Conservation (phyloP, 1,140 invertebrate genomes). For the Sitodiplosis mosellana region DNA sequence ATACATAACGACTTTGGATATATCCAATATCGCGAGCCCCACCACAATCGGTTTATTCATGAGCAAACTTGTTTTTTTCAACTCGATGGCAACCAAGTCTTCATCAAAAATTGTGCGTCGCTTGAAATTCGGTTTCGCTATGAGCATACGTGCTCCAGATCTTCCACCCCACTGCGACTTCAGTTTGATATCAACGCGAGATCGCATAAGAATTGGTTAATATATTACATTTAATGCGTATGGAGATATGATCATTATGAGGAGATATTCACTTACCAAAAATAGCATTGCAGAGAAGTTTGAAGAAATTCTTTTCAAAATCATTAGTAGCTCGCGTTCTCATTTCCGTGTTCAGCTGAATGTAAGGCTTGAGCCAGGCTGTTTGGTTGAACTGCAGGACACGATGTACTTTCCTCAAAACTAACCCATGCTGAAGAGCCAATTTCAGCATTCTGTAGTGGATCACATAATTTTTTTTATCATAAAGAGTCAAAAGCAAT, state of each 20-base stretch:
- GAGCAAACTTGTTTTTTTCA: conserved; percentile 14
- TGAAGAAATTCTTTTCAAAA: conserved; percentile 33
- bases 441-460: conserved; percentile 31
- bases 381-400: conserved; percentile 31
- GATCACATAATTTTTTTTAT: conserved; percentile 27
- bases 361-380: conserved; percentile 27
- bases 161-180: conserved; percentile 16
- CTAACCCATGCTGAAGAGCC: conserved; percentile 26
- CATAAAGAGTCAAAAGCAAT: conserved; percentile 15
- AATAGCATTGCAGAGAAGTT: conserved; percentile 28
- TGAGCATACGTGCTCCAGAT: conserved; percentile 16
- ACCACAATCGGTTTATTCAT: conserved; percentile 26
- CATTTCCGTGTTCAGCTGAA: conserved; percentile 25
- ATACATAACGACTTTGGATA: conserved; percentile 21
- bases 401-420: conserved; percentile 28
- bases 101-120: conserved; percentile 17
- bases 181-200: conserved; percentile 25
- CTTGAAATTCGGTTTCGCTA: conserved; percentile 25
- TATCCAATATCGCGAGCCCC: conserved; percentile 23
- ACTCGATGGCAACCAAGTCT: conserved; percentile 21
- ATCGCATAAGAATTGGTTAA: no score
- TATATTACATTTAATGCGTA: no score
- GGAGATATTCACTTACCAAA: no score
- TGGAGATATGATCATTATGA: no score
- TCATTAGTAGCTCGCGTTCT: conserved; percentile 22